Evolutionary conservation across 2,888 invertebrate species (phyloP), one percentile per base, ranked within the genome.

Genomic region (Tipula unca): DNA sequence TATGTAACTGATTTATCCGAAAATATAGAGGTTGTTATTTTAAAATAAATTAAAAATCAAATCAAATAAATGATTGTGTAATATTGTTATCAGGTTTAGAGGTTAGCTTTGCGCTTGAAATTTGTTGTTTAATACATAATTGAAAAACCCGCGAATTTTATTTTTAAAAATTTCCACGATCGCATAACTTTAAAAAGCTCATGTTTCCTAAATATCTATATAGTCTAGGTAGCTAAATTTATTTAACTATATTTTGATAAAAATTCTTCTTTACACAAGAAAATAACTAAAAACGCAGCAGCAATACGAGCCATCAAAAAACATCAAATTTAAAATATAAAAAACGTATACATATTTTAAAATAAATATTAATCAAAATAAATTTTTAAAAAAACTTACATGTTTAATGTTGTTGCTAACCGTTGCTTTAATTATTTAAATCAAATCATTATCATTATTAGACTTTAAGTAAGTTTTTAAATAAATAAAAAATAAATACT

Each of bases 391-490:
- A 48, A 85, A 85, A 69, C 69, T 69, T 85, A 54, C 85, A 85
- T 85, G 85, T 85, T 85, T 29, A 85, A 54, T 85, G 85, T 85
- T 85, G 85, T 48, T 85, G 85, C 85, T 48, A 54, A 85, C 29
- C 32, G 32, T 36, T 84, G 84, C 84, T 84, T 84, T 84, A 36
- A 84, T 36, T 32, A 84, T 36, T 36, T 36, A 84, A 84, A 84
- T 69, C 69, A 69, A 69, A 69, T 69, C 13, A 69, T 69, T 54
- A 54, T 69, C 25, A 69, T 69, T 14, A 69, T 69, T 69, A 69
- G 69, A 69, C 10, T 69, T 4, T 69, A 69, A 69, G 69, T 69
- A 69, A 25, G 69, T 4, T 69, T 69, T 69, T 69, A 25, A 69
- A 48, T 48, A 69, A 69, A 69, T 25, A 25, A 69, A 25, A 69